Conservation (phyloP, 1,140 invertebrate species). For the Zelostemma sp. region DNA sequence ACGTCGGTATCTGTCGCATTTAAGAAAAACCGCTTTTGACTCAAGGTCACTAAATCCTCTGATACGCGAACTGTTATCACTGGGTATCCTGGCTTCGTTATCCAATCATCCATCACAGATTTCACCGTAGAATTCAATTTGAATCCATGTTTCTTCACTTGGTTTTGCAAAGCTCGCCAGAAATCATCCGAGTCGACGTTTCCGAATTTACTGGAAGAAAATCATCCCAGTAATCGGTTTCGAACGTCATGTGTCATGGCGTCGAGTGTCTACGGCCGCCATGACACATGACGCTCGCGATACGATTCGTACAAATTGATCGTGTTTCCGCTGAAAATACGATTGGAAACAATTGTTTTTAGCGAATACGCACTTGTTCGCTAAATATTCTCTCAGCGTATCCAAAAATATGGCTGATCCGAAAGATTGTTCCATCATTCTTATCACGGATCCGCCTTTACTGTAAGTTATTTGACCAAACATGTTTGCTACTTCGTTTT, state of each 20-base stretch:
- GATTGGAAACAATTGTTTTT: too few species aligned
- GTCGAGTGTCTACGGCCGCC: too few species aligned
- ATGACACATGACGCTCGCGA: too few species aligned
- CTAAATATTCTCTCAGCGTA: constrained; percentile 73
- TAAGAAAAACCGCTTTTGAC: constrained; percentile 71
- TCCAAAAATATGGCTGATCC: constrained; percentile 75
- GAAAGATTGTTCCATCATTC: constrained; percentile 83
- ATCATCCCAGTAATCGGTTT: too few species aligned
- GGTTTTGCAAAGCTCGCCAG: constrained; percentile 76
- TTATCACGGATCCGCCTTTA: constrained; percentile 78
- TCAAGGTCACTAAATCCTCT: constrained; percentile 58
- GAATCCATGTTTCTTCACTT: constrained; percentile 48
- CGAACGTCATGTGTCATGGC: too few species aligned
- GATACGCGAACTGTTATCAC: constrained; percentile 73
- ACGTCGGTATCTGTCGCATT: constrained; percentile 28
- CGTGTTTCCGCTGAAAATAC: too few species aligned
- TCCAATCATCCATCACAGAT: constrained; percentile 79
- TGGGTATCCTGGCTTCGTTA: constrained; percentile 82
- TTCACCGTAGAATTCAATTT: constrained; percentile 56
- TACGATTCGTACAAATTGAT: too few species aligned
- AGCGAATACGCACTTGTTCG: constrained; percentile 63
- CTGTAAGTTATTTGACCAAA: constrained; percentile 81
- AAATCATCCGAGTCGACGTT: constrained; percentile 71
- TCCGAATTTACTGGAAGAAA: constrained; percentile 33
- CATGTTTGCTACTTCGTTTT: constrained; percentile 73